Conservation (phyloP, 2,888 invertebrate species). For the Philaethria dido region DNA sequence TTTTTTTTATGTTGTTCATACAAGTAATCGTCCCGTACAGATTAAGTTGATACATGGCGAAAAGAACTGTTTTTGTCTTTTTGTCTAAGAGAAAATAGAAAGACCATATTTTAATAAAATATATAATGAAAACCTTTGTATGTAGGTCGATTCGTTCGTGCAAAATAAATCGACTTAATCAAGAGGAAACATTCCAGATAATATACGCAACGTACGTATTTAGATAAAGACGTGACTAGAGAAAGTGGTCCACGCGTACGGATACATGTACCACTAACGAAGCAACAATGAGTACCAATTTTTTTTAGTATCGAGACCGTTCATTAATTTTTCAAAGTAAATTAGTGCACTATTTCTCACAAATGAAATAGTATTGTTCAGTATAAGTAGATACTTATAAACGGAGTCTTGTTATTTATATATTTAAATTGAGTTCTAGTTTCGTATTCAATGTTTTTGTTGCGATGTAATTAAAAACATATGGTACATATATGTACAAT, state of each 20-base stretch:
- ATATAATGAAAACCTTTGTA: conserved; percentile 27
- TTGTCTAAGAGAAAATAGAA: neutral
- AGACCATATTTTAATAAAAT: conserved; percentile 6
- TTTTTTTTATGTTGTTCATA: too few relatives aligned
- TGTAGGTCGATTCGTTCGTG: conserved; percentile 47
- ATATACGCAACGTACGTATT: conserved; percentile 42
- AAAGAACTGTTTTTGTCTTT: too few relatives aligned
- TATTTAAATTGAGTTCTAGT: neutral
- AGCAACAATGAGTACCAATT: conserved; percentile 27
- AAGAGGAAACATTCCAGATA: conserved; percentile 46
- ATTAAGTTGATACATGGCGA: too few relatives aligned
- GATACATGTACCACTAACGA: conserved; percentile 31
- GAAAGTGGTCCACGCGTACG: conserved; percentile 61
- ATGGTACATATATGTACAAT: too few relatives aligned
- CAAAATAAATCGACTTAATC: conserved; percentile 49
- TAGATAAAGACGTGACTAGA: conserved; percentile 56
- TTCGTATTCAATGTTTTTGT: too few relatives aligned
- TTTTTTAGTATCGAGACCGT: conserved; percentile 26
- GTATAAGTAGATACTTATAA: neutral
- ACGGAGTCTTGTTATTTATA: neutral
- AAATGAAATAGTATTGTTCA: neutral
- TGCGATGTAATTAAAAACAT: too few relatives aligned
- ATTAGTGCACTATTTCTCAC: conserved; percentile 10
- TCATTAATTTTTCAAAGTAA: conserved; percentile 18
- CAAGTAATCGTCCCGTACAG: too few relatives aligned